Base-by-base conservation (phyloP, 1,140 invertebrate species). In the Panonychus citri region DNA sequence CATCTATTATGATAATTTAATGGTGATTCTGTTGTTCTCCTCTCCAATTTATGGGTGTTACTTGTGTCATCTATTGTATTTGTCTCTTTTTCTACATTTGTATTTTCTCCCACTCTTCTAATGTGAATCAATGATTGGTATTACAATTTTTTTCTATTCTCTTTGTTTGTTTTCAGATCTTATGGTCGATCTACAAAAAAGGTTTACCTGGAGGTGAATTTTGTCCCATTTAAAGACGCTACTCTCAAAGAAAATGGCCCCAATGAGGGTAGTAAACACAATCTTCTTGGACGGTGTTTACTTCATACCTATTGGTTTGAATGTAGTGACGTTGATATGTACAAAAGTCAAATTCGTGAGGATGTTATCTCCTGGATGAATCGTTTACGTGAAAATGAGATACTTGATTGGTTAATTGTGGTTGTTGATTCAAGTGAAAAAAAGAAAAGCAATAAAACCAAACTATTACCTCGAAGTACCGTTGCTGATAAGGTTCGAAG, bases 221-320 rank as follows among this genome's bases (percentile, higher is more conserved):
- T 93, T 71, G 75, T 85, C 39, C 81, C 82, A 55, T 90, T 86
- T 70, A 65, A 70, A 64, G 68, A 71, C 40, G 70, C 70, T 51
- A 56, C 56, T 66, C 25, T 48, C 15, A 24, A 37, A n/a, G 15
- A 27, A 24, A 19, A 19, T 19, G 19, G n/a, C n/a, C n/a, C 26
- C 27, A 42, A 25, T 8, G 19, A 25, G 12, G 39, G n/a, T 25
- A 26, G 25, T 40, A 37, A 37, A 15, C 21, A n/a, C 2, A 46
- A 7, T 46, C 74, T 93, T 26, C 74, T 88, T 49, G 80, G 83
- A 59, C 79, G 83, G 60, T 85, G 87, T 25, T 81, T 93, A 66
- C 81, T 96, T 65, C 87, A 96, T 69, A 87, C 87, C 54, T 96
- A 82, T 71, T 91, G 88, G 81, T 90, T 82, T 43, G 88, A 93